Percentiles rank a stretch among this genome's conserved stretches.
Evolutionary conservation across 1,140 invertebrate genomes (phyloP).

Genomic region (Caenorhabditis tropicalis): DNA sequence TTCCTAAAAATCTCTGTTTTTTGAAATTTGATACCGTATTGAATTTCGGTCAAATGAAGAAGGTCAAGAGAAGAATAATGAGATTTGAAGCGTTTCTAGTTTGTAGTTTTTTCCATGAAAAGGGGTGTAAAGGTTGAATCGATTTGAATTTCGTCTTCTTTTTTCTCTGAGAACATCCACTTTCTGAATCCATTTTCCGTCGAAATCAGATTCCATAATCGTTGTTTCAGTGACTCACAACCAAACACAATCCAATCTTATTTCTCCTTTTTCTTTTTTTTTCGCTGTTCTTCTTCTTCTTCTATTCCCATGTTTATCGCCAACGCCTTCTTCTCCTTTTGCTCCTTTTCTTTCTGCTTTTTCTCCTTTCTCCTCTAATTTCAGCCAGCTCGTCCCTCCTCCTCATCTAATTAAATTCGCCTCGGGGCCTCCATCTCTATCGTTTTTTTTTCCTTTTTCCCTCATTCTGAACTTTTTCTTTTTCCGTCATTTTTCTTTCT

Average conservation of each 20-base stretch:
- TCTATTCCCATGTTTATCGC: not conserved
- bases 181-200: not conserved
- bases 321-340: not conserved
- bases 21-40: not conserved
- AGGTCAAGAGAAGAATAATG: no score
- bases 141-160: no score
- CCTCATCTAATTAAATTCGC: constrained; percentile 42
- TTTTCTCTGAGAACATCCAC: no score
- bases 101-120: no score
- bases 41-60: not conserved
- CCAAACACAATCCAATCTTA: constrained; percentile 13
- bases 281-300: not conserved
- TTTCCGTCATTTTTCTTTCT: not conserved
- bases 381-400: constrained; percentile 29
- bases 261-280: not conserved
- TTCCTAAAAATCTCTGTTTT: not conserved
- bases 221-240: constrained; percentile 16
- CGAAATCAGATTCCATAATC: constrained; percentile 37
- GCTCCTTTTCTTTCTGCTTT: not conserved
- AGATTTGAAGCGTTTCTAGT: no score
- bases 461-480: constrained; percentile 18
- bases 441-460: not conserved
- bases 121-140: not conserved
- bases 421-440: constrained; percentile 17
- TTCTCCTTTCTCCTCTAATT: constrained; percentile 29